Evolutionary conservation across 2,888 invertebrate species (phyloP), one percentile per base, ranked within the genome.

Genomic region (Bombylius discolor): DNA sequence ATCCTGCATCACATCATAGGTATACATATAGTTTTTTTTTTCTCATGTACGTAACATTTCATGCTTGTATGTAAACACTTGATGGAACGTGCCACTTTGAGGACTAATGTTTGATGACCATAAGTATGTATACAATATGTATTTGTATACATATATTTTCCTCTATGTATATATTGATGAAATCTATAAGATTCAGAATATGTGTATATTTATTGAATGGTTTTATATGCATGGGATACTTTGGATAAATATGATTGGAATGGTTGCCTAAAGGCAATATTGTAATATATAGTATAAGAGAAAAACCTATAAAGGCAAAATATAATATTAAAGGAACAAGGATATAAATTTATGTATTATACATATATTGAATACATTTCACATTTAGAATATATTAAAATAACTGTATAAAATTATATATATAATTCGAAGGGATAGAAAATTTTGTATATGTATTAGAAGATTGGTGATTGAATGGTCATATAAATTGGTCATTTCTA

Each of bases 161-260:
- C 36, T 8, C 4, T 36, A 36, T 4, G 9, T 9, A 36, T 36
- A 8, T 36, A 36, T 36, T 6, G 9, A 36, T 36, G 36, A 36
- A 36, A 36, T 6, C 9, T 36, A 36, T 36, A 36, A 8, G 36
- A 36, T 36, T 8, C 36, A 36, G 1, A 36, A 9, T 8, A 9
- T 36, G 1, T 36, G 36, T 36, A 36, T 36, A 36, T 36, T 36
- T 36, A 36, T 36, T 36, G 9, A 9, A 36, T 36, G 36, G 9
- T 8, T 36, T 6, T 8, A 8, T 8, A 36, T 36, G 36, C 9
- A 36, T 36, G 36, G 33, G 49, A 47, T 51, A 58, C 45, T 55
- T 49, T 52, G 55, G 58, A 55, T 58, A 55, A 58, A 54, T 55
- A 58, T 58, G 58, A 58, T 55, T 55, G 55, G 58, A 46, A 53